Conservation (phyloP, 2,888 invertebrate genomes). For the Hypomecis punctinalis region DNA sequence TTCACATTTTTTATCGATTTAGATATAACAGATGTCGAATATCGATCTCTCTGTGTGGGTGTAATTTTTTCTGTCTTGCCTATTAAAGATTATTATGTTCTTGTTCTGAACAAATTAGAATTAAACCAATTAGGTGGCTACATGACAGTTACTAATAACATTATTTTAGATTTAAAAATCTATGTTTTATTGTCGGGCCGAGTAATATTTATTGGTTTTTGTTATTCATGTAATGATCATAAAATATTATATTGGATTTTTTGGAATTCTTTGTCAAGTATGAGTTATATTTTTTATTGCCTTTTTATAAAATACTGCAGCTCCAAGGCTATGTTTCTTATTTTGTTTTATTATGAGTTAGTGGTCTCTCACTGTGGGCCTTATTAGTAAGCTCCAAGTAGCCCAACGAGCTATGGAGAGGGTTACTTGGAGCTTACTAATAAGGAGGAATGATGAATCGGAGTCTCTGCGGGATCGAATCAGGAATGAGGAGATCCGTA, state of each 20-base stretch:
- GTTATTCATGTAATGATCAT: conserved; percentile 4
- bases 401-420: too few species aligned
- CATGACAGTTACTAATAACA: conserved; percentile 21
- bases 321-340: too few species aligned
- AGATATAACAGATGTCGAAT: conserved; percentile 5
- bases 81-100: conserved; percentile 16
- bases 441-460: too few species aligned
- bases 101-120: conserved; percentile 26
- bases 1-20: background rate
- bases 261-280: background rate
- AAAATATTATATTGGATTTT: background rate
- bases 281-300: background rate
- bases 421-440: too few species aligned
- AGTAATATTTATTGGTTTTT: conserved; percentile 11
- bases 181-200: conserved; percentile 2
- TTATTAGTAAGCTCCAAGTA: too few species aligned
- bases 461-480: too few species aligned
- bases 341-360: too few species aligned
- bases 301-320: background rate
- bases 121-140: conserved; percentile 25
- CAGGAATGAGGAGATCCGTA: too few species aligned
- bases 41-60: conserved; percentile 12
- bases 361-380: too few species aligned
- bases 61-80: conserved; percentile 14
- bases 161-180: conserved; percentile 14